Evolutionary conservation across 2,888 invertebrate species (phyloP), one percentile per base, ranked within the genome.

Genomic region (Nephrotoma appendiculata): DNA sequence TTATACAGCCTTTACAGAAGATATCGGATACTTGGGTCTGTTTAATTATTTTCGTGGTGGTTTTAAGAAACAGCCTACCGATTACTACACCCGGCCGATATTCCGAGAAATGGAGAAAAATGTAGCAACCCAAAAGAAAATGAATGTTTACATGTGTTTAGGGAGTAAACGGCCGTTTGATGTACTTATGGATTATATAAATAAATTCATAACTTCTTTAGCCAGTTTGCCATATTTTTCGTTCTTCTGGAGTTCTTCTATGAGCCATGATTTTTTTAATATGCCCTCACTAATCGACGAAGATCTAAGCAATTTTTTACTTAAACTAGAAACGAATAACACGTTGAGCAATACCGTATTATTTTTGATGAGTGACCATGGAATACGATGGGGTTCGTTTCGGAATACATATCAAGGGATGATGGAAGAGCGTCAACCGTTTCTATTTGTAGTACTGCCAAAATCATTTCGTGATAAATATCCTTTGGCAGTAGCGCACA

Each of bases 291-390:
- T 95, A 41, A 95, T 96, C 87, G 98, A 98, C 89, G 92, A 93
- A 0, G 87, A 88, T 85, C 9, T 86, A 19, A 11, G n/a, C 1
- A 41, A 88, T 15, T 86, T 90, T 0, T 88, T 90, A 41, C 87
- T 88, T 15, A 87, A 87, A 0, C 88, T 90, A 31, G 88, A 89
- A 9, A 11, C 86, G 9, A 88, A 89, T 5, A 89, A 88, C 2
- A 87, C 89, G 5, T 91, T 96, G 86, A 93, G 96, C 86, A 93
- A 94, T 42, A 96, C 96, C 0, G 93, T 94, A 83, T 89, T 96
- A 12, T 92, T 97, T 86, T 90, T 97, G 9, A 92, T 98, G 92
- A 98, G 98, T 90, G 98, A 98, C 90, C 98, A 98, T 89, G 98
- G 98, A 0, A 94, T 97, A 87, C 92, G 98, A 87, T 98, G 96